phyloP scores from a whole-genome alignment of 1,140 invertebrate genomes.

The Caerostris extrusa region DNA sequence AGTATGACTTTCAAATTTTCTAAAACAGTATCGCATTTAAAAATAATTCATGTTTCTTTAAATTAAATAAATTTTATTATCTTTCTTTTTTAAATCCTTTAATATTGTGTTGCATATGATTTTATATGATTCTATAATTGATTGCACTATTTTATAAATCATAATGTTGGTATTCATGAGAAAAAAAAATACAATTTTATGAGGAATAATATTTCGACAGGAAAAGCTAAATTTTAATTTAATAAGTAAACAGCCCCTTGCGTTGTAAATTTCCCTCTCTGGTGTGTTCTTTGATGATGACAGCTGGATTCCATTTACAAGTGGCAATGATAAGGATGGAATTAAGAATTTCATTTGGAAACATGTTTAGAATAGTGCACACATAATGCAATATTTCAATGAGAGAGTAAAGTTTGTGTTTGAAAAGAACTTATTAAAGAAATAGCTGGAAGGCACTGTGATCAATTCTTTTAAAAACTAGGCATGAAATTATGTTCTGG shows the following conservation, averaged over 20 bases:
- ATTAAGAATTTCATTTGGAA: slow-evolving; percentile 1
- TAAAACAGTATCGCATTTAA: too few relatives aligned
- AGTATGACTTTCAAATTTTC: too few relatives aligned
- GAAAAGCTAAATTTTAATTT: not conserved
- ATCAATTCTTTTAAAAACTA: not conserved
- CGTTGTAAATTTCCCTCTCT: not conserved
- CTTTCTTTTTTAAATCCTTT: too few relatives aligned
- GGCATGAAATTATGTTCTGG: not conserved
- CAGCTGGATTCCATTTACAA: slow-evolving; percentile 19
- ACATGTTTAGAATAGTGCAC: not conserved
- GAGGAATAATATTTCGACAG: too few relatives aligned
- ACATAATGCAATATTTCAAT: not conserved
- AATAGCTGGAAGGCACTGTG: not conserved
- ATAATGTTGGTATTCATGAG: too few relatives aligned
- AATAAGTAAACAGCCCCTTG: not conserved
- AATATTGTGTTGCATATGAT: too few relatives aligned
- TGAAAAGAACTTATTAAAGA: slow-evolving; percentile 14
- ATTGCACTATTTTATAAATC: too few relatives aligned
- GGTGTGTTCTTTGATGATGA: not conserved
- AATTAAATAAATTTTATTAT: too few relatives aligned
- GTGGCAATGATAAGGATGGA: slow-evolving; percentile 11
- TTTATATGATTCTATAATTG: too few relatives aligned
- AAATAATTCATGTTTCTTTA: too few relatives aligned
- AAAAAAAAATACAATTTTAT: too few relatives aligned
- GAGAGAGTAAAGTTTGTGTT: not conserved